These are phyloP conservation scores for Cecropterus lyciades DNA, from an alignment of 1,140 invertebrate genomes.

Conservation along the genomic window DNA sequence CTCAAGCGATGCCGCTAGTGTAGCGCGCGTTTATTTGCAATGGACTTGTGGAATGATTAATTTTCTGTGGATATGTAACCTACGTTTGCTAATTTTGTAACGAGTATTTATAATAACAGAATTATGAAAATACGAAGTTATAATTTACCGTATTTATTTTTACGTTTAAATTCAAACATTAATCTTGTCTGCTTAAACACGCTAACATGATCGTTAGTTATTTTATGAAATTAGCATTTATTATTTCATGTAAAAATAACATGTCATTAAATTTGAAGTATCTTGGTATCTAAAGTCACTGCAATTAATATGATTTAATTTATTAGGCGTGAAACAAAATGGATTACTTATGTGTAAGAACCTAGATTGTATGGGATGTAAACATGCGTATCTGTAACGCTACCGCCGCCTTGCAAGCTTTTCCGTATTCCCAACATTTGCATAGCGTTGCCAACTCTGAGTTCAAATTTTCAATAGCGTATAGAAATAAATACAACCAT, in stretches of 20 bases:
- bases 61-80: background rate
- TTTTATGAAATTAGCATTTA: too few relatives aligned
- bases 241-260: too few relatives aligned
- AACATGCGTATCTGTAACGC: background rate
- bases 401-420: background rate
- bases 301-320: too few relatives aligned
- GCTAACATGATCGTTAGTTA: too few relatives aligned
- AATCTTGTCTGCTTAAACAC: too few relatives aligned
- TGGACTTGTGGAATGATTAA: background rate
- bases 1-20: slow-evolving; percentile 74
- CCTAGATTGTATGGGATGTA: background rate
- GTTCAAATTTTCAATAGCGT: background rate
- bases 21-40: slow-evolving; percentile 23
- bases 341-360: background rate
- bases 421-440: slow-evolving; percentile 4
- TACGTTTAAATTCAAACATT: too few relatives aligned
- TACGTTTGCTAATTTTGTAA: background rate
- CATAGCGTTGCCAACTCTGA: background rate
- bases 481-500: background rate
- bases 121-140: too few relatives aligned
- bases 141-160: too few relatives aligned
- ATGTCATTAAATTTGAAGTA: too few relatives aligned
- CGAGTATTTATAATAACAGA: too few relatives aligned
- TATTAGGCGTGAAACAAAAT: background rate
- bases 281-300: too few relatives aligned